Base-by-base conservation (phyloP, 2,113 vertebrate genomes). In the Peromyscus leucopus region DNA sequence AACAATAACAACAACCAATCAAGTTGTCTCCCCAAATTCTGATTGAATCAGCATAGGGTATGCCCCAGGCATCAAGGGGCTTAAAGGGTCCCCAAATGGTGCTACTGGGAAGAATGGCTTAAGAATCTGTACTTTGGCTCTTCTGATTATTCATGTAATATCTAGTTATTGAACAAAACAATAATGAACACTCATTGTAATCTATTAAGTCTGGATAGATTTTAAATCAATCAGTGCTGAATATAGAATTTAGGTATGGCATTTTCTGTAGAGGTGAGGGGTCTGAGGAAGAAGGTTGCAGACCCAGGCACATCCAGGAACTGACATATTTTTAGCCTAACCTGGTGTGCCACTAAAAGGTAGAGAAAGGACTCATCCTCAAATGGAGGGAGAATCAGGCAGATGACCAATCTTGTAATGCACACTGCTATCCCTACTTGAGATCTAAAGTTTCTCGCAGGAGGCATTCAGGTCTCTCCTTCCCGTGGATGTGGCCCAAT, bases 401-500 rank as follows among this genome's bases (percentile, higher is more conserved):
- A 82, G 51, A 89, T 24, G 51, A 28, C 55, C 69, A 67, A 8
- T 61, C 51, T 11, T 7, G 26, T 79, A 75, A 26, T 39, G 6
- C 13, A 79, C n/a, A 36, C 16, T 85, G 55, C 39, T 90, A 8
- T 74, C 55, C 36, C 93, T 33, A 17, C 7, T 42, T 89, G 75
- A 82, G 31, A 83, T 78, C 94, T 69, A 2, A 76, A 78, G 19
- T 33, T 97, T 33, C 57, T 86, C 21, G 9, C 0, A n/a, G 39
- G 10, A 87, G 48, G 39, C 71, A 33, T 12, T 33, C 24, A 87
- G 67, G 67, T 79, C 48, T 91, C 78, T 42, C 22, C 82, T 78
- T 51, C 39, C 65, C 28, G 86, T 97, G 89, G 94, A 79, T 42
- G 16, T 31, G 55, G 91, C 94, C 97, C 83, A 94, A 93, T 89